Conservation (phyloP, 2,888 invertebrate species). For the Pegoplata infirma region DNA sequence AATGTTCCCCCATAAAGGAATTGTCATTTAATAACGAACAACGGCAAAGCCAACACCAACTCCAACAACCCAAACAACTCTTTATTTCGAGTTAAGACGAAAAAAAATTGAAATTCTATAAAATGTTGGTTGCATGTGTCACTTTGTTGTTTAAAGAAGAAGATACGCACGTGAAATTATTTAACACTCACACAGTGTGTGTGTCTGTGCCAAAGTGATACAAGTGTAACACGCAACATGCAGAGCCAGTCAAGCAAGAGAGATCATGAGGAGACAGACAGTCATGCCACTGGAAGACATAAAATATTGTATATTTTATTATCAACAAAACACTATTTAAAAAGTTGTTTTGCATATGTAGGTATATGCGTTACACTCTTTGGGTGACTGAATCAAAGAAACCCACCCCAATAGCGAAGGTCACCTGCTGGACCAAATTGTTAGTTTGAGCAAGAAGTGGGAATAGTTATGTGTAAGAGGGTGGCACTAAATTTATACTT, state of each 20-base stretch:
- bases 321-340: constrained; percentile 52
- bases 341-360: constrained; percentile 49
- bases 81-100: constrained; percentile 3
- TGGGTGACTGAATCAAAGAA: constrained; percentile 45
- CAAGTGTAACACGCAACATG: constrained; percentile 60
- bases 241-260: constrained; percentile 18
- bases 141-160: constrained; percentile 32
- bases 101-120: constrained; percentile 10
- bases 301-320: constrained; percentile 54
- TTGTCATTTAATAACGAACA: constrained; percentile 42
- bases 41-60: background rate
- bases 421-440: constrained; percentile 49
- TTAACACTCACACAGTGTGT: constrained; percentile 52
- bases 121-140: constrained; percentile 55
- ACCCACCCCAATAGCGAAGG: constrained; percentile 55
- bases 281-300: constrained; percentile 7
- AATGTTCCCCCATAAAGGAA: constrained; percentile 25
- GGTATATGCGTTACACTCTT: background rate
- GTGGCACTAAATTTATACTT: no score
- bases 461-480: no score
- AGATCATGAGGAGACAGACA: background rate
- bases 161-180: constrained; percentile 58
- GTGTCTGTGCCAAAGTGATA: constrained; percentile 43
- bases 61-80: constrained; percentile 17
- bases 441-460: constrained; percentile 3